Conservation (phyloP, 2,888 invertebrate genomes). For the Platycheirus rosarum region DNA sequence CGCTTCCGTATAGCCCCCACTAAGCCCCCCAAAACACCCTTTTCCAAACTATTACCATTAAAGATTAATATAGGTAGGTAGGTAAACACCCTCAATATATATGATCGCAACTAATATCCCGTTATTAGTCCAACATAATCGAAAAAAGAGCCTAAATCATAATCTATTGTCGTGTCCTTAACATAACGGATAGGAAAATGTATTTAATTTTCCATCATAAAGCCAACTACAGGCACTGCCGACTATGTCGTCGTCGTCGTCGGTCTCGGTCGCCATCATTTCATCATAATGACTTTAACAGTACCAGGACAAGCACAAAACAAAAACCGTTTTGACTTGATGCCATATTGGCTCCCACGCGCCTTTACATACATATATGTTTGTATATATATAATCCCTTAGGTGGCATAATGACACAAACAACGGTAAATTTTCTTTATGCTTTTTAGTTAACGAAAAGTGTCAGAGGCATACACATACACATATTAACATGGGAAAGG, state of each 20-base stretch:
- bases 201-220: conserved; percentile 62
- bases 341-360: conserved; percentile 46
- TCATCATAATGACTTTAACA: conserved; percentile 36
- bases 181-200: conserved; percentile 38
- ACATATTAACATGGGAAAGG: not conserved
- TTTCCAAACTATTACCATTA: conserved; percentile 19
- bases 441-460: conserved; percentile 65
- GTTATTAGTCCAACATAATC: conserved; percentile 21
- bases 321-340: conserved; percentile 23
- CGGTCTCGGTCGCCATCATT: too few relatives aligned
- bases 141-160: conserved; percentile 17
- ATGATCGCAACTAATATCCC: conserved; percentile 21
- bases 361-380: too few relatives aligned
- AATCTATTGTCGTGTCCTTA: conserved; percentile 26
- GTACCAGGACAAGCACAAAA: not conserved
- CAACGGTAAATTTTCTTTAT: conserved; percentile 66
- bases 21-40: not conserved
- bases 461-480: conserved; percentile 59
- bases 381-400: conserved; percentile 5
- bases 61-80: conserved; percentile 38
- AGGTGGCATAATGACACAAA: conserved; percentile 27
- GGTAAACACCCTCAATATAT: not conserved
- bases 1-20: not conserved
- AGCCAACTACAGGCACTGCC: not conserved
- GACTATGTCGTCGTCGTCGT: too few relatives aligned